A percentile compares a stretch with the other conserved stretches of the same genome.
phyloP scores from a whole-genome alignment of 2,113 vertebrate species.

The Scartelaos histophorus region DNA sequence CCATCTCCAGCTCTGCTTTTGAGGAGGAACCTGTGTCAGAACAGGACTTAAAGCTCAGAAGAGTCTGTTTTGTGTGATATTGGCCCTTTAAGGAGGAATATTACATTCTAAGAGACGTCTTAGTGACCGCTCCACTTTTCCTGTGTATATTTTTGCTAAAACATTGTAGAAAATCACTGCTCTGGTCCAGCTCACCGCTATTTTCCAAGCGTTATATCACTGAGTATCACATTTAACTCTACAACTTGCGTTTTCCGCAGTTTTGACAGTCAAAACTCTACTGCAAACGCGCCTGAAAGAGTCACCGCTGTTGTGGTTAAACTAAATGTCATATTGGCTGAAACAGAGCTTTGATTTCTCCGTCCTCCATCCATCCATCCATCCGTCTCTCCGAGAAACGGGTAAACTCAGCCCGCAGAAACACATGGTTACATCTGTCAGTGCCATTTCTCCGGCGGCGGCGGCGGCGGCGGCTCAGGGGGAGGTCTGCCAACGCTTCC shows the following conservation, averaged over 20 bases:
- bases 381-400: background rate
- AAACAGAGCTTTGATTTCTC: background rate
- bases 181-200: background rate
- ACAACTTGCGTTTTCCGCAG: background rate
- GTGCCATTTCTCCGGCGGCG: background rate
- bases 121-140: no score
- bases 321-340: background rate
- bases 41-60: no score
- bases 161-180: no score
- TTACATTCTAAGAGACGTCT: no score
- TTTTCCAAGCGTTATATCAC: background rate
- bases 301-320: background rate
- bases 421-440: slow-evolving; percentile 6
- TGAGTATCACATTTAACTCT: background rate
- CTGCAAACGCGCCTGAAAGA: background rate
- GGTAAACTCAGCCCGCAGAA: background rate
- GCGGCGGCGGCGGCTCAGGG: background rate
- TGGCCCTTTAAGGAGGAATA: no score
- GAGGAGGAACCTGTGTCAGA: no score
- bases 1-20: no score
- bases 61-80: no score
- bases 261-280: background rate
- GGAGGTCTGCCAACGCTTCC: background rate
- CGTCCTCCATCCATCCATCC: background rate
- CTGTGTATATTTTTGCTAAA: no score